These are phyloP conservation scores for Caiman crocodilus DNA, from an alignment of 2,797 vertebrate species.

Conservation along the genomic window DNA sequence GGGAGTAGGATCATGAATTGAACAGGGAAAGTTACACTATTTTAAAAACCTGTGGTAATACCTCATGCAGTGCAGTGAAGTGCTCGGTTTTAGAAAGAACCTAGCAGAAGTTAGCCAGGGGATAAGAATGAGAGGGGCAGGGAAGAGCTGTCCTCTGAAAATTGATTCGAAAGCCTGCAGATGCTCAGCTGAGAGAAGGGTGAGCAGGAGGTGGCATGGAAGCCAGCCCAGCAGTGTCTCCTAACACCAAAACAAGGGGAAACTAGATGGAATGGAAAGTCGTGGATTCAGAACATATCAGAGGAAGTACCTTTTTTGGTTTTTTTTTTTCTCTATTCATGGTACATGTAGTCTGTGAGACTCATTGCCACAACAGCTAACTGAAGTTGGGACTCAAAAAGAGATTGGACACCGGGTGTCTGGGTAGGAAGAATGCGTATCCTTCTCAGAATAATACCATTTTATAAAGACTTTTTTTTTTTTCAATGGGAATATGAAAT, in stretches of 20 bases:
- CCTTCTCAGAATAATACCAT: not conserved
- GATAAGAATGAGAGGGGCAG: not conserved
- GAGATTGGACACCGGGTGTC: not conserved
- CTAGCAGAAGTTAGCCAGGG: not conserved
- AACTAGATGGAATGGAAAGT: not conserved
- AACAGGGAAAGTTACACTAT: not conserved
- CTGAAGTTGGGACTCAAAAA: not conserved
- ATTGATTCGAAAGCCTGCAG: too few relatives aligned
- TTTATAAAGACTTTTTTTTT: not conserved
- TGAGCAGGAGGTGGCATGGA: too few relatives aligned
- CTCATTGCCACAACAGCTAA: not conserved
- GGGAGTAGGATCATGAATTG: fast-evolving
- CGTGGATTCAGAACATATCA: not conserved
- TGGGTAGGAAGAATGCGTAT: not conserved
- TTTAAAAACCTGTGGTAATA: not conserved
- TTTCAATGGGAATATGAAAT: too few relatives aligned
- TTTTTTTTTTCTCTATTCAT: not conserved
- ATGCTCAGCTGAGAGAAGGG: too few relatives aligned
- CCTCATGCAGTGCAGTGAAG: not conserved
- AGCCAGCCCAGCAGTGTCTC: not conserved
- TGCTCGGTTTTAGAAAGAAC: not conserved
- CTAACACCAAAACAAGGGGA: not conserved
- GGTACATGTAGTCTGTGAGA: not conserved
- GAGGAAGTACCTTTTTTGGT: not conserved
- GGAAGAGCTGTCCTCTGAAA: not conserved